phyloP scores from a whole-genome alignment of 2,113 vertebrate species.

The Steatornis caripensis region DNA sequence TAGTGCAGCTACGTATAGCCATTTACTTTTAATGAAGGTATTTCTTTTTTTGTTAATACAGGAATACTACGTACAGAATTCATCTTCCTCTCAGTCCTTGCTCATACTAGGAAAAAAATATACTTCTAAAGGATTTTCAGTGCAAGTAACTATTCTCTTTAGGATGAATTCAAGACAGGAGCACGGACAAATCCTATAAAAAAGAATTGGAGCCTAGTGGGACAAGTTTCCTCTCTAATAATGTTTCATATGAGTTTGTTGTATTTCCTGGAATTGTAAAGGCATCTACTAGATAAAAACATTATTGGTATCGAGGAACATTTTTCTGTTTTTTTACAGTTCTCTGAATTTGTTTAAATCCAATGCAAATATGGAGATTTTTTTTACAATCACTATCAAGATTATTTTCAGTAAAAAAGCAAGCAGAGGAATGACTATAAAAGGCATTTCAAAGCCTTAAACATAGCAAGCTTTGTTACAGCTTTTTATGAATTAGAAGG shows the following conservation, averaged over 20 bases:
- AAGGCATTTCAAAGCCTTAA: conserved; percentile 21
- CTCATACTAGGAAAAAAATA: neutral
- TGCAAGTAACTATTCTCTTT: neutral
- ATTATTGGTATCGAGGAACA: neutral
- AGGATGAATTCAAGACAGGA: neutral
- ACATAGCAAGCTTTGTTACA: conserved; percentile 42
- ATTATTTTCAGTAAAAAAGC: conserved; percentile 52
- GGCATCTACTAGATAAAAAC: neutral
- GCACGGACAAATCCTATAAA: neutral
- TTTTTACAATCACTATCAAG: neutral
- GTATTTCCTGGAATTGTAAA: conserved; percentile 34
- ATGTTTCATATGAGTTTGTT: conserved; percentile 25
- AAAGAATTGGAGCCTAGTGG: neutral
- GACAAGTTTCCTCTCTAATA: neutral
- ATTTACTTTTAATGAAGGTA: neutral
- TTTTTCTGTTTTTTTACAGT: neutral
- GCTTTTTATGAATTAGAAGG: conserved; percentile 51
- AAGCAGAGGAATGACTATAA: conserved; percentile 40
- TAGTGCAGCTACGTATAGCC: neutral
- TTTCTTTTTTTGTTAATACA: neutral
- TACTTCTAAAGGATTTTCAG: neutral
- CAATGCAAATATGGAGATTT: conserved; percentile 44
- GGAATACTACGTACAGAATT: neutral
- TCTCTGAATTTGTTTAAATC: conserved; percentile 8
- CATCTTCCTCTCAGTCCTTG: neutral